phyloP scores from a whole-genome alignment of 2,113 vertebrate species.

The Scalopus aquaticus region DNA sequence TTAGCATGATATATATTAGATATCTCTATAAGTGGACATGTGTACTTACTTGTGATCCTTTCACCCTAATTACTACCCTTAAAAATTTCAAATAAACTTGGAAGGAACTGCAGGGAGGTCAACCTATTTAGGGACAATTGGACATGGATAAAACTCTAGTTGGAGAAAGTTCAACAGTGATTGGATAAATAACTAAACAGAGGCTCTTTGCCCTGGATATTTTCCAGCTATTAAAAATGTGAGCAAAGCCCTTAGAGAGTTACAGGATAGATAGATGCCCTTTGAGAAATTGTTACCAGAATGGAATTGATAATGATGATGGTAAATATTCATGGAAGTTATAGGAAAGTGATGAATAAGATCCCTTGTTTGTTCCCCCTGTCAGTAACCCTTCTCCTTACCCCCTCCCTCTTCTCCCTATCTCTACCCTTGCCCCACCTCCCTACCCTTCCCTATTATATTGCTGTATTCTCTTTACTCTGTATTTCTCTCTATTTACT shows the following conservation, averaged over 20 bases:
- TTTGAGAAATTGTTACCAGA: conserved; percentile 55
- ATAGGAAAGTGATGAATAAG: conserved; percentile 32
- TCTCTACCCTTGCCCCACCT: not conserved
- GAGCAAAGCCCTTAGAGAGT: conserved; percentile 4
- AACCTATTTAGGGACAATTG: conserved; percentile 41
- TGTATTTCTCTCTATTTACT: conserved; percentile 61
- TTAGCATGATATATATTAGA: conserved; percentile 56
- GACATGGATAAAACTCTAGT: conserved; percentile 35
- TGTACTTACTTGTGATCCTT: conserved; percentile 57
- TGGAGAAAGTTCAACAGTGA: conserved; percentile 45
- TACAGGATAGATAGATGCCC: not conserved
- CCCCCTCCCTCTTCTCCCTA: not conserved
- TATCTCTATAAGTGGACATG: conserved; percentile 61
- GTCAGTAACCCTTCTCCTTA: conserved; percentile 20
- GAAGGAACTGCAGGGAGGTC: conserved; percentile 63
- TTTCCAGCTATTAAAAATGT: conserved; percentile 22
- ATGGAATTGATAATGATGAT: not conserved
- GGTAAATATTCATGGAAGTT: conserved; percentile 46
- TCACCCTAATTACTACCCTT: conserved; percentile 45
- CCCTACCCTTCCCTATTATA: not conserved
- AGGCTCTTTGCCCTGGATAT: conserved; percentile 28
- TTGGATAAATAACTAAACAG: conserved; percentile 32
- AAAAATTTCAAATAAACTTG: conserved; percentile 32
- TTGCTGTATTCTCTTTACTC: conserved; percentile 67
- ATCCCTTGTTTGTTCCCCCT: not conserved